Evolutionary conservation across 1,140 invertebrate genomes (phyloP), one percentile per base, ranked within the genome.

Genomic region (Drosophila ogumai): DNA sequence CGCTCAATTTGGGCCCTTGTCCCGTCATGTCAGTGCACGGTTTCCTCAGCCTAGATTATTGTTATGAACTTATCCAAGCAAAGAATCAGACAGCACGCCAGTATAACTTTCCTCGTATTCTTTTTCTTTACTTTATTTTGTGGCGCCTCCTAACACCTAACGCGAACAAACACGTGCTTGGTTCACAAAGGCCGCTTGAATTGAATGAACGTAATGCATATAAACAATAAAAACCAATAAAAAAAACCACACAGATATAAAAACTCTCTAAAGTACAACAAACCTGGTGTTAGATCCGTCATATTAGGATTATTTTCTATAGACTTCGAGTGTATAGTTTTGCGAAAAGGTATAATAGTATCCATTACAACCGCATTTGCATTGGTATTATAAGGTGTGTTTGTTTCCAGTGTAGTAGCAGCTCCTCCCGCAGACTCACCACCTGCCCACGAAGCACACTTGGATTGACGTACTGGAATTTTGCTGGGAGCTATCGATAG

Each of bases 361-460:
- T 88, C 74, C 44, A 40, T 46, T 57, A 12, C 41, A 4, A 47
- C 15, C 50, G 49, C 25, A 55, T 19, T 60, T 40, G 43, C 34
- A 50, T 75, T 63, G 69, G 43, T 41, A 58, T 75, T 63, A 63
- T 58, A 19, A 46, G 55, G 34, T 40, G 32, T 40, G 44, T 19
- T 74, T 25, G 52, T 68, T 71, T 65, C 38, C 56, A 25, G 19
- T 60, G 47, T 36, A 6, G 44, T 3, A 22, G 19, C 52, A 55
- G 36, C 52, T 55, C 34, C 28, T 40, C 25, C 57, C 19, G 25
- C 17, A 40, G 50, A 34, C 34, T 28, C 63, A 58, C 92, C 93
- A 3, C 94, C 94, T 68, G 93, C 93, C 94, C 94, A 94, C 8
- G 94, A 94, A 28, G 94, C 93, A 82, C 94, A 94, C 81, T 94